Conservation (phyloP, 2,888 invertebrate genomes). For the Macaria liturata region DNA sequence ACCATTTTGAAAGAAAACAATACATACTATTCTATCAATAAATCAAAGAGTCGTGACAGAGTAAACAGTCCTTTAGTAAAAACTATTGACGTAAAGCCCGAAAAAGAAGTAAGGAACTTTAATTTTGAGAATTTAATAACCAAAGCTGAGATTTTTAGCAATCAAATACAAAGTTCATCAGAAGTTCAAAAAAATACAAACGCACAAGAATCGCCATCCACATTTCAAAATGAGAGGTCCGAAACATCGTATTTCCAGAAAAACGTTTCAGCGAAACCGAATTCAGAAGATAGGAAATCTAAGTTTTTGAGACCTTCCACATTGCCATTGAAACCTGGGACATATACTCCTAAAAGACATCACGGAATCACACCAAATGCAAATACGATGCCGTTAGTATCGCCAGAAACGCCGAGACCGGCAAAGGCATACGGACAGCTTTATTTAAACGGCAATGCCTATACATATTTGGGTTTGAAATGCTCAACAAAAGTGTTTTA, state of each 20-base stretch:
- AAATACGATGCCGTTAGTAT: slow-evolving; percentile 92
- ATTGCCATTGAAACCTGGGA: slow-evolving; percentile 92
- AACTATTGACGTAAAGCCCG: slow-evolving; percentile 52
- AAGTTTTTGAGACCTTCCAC: slow-evolving; percentile 93
- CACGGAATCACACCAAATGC: slow-evolving; percentile 92
- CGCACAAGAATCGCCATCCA: slow-evolving; percentile 53
- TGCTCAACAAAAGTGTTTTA: slow-evolving; percentile 95
- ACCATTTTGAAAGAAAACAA: slow-evolving; percentile 63
- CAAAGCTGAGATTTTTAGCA: slow-evolving; percentile 77
- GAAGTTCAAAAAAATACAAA: slow-evolving; percentile 71
- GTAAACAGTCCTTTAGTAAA: slow-evolving; percentile 44
- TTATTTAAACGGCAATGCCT: slow-evolving; percentile 95
- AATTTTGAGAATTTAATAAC: slow-evolving; percentile 81
- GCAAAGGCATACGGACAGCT: slow-evolving; percentile 95
- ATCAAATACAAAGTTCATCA: slow-evolving; percentile 69
- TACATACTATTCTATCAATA: slow-evolving; percentile 47
- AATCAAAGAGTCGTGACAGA: slow-evolving; percentile 59
- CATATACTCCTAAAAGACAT: slow-evolving; percentile 91
- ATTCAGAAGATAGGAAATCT: slow-evolving; percentile 73
- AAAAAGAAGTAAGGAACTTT: slow-evolving; percentile 67
- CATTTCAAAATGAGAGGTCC: slow-evolving; percentile 66
- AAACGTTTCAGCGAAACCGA: slow-evolving; percentile 54
- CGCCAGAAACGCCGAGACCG: slow-evolving; percentile 95
- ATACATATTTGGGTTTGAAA: slow-evolving; percentile 95
- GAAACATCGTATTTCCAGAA: slow-evolving; percentile 79